Evolutionary conservation across 2,888 invertebrate genomes (phyloP).

Genomic region (Aleiodes alternator): DNA sequence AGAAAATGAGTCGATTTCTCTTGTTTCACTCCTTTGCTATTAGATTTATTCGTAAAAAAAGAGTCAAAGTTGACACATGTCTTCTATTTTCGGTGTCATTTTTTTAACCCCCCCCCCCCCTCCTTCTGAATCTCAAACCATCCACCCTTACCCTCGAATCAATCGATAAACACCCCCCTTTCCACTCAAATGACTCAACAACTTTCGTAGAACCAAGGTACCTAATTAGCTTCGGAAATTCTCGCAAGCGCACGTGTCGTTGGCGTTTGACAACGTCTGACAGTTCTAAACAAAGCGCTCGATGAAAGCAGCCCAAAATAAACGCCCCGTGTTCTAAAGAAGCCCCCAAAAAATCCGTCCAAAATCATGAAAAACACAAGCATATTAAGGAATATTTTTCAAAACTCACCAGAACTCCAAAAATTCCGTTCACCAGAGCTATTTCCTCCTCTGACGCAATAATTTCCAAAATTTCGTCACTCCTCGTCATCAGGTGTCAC

Average conservation of each 20-base stretch:
- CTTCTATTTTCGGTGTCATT: too few species aligned
- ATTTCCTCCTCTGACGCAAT: slow-evolving; percentile 4
- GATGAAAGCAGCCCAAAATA: background rate
- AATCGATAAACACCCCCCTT: background rate
- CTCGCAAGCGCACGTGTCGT: slow-evolving; percentile 18
- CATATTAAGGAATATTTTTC: too few species aligned
- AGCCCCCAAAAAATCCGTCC: too few species aligned
- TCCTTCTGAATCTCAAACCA: too few species aligned
- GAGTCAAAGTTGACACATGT: too few species aligned
- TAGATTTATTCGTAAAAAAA: too few species aligned
- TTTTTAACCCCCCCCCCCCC: too few species aligned
- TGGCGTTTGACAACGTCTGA: background rate
- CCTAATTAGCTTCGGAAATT: background rate
- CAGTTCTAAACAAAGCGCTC: slow-evolving; percentile 20
- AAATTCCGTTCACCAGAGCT: background rate
- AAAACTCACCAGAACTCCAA: slow-evolving; percentile 1
- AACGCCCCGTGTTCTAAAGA: background rate
- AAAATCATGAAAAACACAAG: slow-evolving; percentile 8
- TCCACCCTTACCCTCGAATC: too few species aligned
- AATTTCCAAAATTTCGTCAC: background rate
- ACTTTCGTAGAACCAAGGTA: background rate
- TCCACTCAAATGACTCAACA: background rate
- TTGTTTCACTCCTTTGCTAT: too few species aligned
- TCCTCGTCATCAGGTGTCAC: background rate
- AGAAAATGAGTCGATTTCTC: too few species aligned